Base-by-base conservation (phyloP, 2,888 invertebrate species). In the Erebia ligea region DNA sequence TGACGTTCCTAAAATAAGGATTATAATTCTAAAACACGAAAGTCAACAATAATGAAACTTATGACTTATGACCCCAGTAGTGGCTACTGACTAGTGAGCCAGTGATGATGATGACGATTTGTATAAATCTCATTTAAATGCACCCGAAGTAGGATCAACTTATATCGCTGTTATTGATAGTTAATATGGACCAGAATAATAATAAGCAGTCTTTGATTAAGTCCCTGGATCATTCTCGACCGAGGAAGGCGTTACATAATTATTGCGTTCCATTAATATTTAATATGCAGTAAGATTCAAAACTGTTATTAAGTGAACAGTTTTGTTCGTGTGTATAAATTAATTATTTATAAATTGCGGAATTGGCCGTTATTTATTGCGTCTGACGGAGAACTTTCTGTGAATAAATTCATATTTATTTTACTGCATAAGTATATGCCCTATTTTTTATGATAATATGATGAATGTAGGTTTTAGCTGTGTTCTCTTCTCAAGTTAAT, bases 191-290 rank as follows among this genome's bases (percentile, higher is more conserved):
- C 34, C 5, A 34, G 5, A 34, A 34, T 34, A 48, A 15, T 48
- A 48, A 15, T 48, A 48, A 48, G 15, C 13, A 48, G 48, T 48
- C 15, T n/a, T 15, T 48, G 48, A 48, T 48, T 50, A 50, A 54
- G 10, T 8, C 3, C 17, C 17, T 52, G 54, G 17, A 52, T 17
- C 17, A 52, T 54, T 19, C 19, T 54, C 17, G 9, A 54, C n/a
- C 9, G 52, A 52, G 17, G 54, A 17, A 54, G 54, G 19, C 54
- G 19, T 54, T 54, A 54, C 54, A 54, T 54, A 54, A 52, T 54
- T 54, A 52, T 54, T 54, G 10, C 19, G 2, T 54, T 54, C 17
- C 17, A 54, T 19, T 54, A 2, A n/a, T 52, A n/a, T n/a, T 19
- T 54, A 2, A 54, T 19, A 54, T 54, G 54, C 54, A 54, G 19